A percentile compares a stretch with the other conserved stretches of the same genome.
These are phyloP conservation scores for Actinemys pallida DNA, from an alignment of 2,113 vertebrate species.

Conservation along the genomic window DNA sequence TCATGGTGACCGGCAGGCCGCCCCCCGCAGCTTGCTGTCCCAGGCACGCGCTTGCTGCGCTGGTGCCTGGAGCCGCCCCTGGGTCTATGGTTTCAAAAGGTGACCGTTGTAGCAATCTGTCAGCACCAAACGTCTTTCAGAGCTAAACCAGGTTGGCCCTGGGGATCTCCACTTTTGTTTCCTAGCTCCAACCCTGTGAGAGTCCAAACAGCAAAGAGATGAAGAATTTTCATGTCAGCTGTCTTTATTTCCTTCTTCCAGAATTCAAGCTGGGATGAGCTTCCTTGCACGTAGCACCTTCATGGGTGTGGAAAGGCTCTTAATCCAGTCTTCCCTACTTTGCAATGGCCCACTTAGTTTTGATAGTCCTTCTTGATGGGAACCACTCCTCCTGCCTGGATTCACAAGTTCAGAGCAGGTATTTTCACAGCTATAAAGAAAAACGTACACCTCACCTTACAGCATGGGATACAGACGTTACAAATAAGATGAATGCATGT, in stretches of 20 bases:
- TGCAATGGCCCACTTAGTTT: background rate
- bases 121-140: background rate
- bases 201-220: background rate
- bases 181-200: background rate
- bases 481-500: too few species aligned
- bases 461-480: too few species aligned
- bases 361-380: background rate
- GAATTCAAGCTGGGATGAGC: background rate
- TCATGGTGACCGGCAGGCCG: too few species aligned
- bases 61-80: too few species aligned
- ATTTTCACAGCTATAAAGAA: background rate
- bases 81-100: background rate
- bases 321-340: background rate
- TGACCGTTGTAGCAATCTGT: background rate
- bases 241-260: background rate
- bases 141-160: background rate
- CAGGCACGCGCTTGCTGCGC: too few species aligned
- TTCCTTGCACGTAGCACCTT: background rate
- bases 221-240: background rate
- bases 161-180: background rate
- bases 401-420: background rate
- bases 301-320: background rate
- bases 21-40: too few species aligned
- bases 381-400: background rate
- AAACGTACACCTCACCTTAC: too few species aligned